Evolutionary conservation across 2,113 vertebrate species (phyloP).

Genomic region (Arvicanthis niloticus): DNA sequence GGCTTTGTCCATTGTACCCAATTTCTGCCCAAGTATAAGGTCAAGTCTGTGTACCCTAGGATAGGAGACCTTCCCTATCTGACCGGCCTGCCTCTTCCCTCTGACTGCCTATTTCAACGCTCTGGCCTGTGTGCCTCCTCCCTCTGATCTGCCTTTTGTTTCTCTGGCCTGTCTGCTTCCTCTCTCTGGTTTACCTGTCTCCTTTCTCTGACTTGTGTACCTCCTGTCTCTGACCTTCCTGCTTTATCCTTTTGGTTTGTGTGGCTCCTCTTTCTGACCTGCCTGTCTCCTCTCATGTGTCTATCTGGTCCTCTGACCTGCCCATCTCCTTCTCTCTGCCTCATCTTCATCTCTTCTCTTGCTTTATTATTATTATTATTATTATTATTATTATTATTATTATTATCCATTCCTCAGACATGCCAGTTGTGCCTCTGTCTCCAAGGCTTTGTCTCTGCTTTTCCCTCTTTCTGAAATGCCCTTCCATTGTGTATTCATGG

Average conservation of each 20-base stretch:
- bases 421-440: not conserved
- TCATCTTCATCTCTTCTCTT: not conserved
- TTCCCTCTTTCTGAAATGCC: not conserved
- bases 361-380: not conserved
- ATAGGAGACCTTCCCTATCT: not conserved
- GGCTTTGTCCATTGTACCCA: not conserved
- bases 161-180: not conserved
- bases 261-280: not conserved
- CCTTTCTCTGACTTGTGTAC: not conserved
- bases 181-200: not conserved
- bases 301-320: too few species aligned
- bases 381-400: not conserved
- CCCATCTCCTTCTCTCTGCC: not conserved
- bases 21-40: not conserved
- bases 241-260: too few species aligned
- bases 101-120: too few species aligned
- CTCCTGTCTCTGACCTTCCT: too few species aligned
- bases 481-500: accelerated
- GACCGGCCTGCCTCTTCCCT: not conserved
- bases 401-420: not conserved
- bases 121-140: not conserved
- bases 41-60: not conserved
- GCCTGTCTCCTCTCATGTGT: not conserved
- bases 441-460: not conserved
- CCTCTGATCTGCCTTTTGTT: not conserved